Percentiles rank a stretch among this genome's conserved stretches.
Evolutionary conservation across 2,797 vertebrate species (phyloP).

Genomic region (Xenentodon cancila): DNA sequence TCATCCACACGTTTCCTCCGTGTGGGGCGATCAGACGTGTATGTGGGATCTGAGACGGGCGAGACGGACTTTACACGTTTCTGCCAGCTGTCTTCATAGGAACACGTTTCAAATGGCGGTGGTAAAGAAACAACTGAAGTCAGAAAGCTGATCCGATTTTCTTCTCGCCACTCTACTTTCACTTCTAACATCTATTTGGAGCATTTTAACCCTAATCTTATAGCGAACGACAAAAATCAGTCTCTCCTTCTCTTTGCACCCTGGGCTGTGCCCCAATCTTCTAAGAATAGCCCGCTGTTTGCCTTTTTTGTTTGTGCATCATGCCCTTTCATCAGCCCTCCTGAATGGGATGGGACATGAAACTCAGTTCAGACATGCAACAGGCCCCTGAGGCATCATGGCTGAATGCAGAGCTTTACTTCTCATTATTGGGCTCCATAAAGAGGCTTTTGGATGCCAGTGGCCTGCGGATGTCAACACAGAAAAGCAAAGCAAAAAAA

Average conservation of each 20-base stretch:
- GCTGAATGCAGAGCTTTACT: constrained; percentile 69
- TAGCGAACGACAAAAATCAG: constrained; percentile 7
- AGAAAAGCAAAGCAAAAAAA: constrained; percentile 18
- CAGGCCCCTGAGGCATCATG: constrained; percentile 44
- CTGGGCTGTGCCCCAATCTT: constrained; percentile 1
- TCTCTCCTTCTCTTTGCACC: constrained; percentile 13
- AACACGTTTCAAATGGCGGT: neutral
- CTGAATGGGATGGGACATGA: constrained; percentile 60
- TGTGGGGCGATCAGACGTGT: neutral
- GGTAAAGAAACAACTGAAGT: neutral
- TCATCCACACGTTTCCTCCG: constrained; percentile 23
- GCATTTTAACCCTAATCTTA: constrained; percentile 14
- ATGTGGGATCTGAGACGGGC: neutral
- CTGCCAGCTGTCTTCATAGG: neutral
- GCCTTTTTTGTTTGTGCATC: constrained; percentile 50
- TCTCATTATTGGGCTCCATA: constrained; percentile 62
- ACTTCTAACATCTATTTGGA: constrained; percentile 4
- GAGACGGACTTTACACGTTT: neutral
- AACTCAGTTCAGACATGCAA: constrained; percentile 63
- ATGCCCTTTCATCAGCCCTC: constrained; percentile 48
- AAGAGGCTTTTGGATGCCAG: constrained; percentile 57
- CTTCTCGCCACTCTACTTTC: neutral
- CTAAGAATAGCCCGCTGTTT: constrained; percentile 51
- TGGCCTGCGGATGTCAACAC: constrained; percentile 37
- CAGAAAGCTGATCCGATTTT: neutral